phyloP scores from a whole-genome alignment of 2,797 vertebrate species.

The Enteromius thamalakanensis region DNA sequence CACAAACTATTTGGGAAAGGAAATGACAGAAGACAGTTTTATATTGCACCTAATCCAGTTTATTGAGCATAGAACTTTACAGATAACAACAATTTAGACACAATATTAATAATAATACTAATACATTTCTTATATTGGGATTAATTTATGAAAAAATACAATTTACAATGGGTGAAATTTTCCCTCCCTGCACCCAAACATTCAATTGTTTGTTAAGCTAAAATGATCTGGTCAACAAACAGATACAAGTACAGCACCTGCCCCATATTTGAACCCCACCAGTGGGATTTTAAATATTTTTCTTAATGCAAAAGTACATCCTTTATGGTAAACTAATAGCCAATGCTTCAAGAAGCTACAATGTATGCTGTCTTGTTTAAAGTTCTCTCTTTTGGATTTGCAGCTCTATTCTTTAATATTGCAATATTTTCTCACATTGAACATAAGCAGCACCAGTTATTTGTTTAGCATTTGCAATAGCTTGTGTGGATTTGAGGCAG shows the following conservation, averaged over 20 bases:
- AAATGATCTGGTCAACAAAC: conserved; percentile 24
- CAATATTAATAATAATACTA: conserved; percentile 65
- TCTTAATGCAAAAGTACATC: conserved; percentile 30
- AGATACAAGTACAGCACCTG: conserved; percentile 31
- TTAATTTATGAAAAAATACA: conserved; percentile 67
- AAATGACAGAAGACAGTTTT: conserved; percentile 34
- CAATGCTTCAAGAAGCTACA: conserved; percentile 31
- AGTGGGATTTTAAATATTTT: conserved; percentile 29
- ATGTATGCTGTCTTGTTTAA: conserved; percentile 15
- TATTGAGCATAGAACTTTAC: conserved; percentile 47
- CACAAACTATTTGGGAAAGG: background rate
- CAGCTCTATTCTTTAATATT: conserved; percentile 57
- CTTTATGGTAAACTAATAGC: conserved; percentile 32
- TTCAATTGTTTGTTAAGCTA: conserved; percentile 30
- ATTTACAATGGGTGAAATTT: conserved; percentile 39
- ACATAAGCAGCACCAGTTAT: conserved; percentile 61
- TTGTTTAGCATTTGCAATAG: conserved; percentile 50
- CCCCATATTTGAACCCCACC: conserved; percentile 34
- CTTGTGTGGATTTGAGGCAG: conserved; percentile 56
- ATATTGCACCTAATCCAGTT: conserved; percentile 36
- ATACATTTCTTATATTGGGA: conserved; percentile 55
- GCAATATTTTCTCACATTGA: conserved; percentile 55
- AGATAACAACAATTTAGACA: conserved; percentile 64
- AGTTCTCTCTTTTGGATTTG: conserved; percentile 44
- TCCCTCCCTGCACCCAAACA: conserved; percentile 33